Conservation (phyloP, 2,797 vertebrate genomes). For the Pteronotus mesoamericanus region DNA sequence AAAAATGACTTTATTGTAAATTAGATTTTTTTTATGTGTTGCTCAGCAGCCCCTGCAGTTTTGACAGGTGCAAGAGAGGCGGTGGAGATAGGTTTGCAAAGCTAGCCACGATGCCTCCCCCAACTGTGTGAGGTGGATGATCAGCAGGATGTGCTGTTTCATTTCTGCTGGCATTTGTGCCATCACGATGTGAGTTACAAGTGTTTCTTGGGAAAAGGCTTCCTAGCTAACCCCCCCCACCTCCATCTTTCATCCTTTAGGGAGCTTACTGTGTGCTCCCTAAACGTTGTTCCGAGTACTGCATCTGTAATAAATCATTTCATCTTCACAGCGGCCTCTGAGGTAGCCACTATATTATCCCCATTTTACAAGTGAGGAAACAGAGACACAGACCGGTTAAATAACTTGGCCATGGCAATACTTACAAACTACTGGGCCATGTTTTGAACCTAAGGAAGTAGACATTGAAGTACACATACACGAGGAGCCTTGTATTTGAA, state of each 20-base stretch:
- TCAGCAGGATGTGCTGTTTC: neutral
- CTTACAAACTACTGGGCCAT: neutral
- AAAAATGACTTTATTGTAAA: slow-evolving; percentile 28
- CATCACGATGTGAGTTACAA: neutral
- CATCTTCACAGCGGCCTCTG: neutral
- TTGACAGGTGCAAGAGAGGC: slow-evolving; percentile 52
- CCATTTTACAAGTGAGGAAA: neutral
- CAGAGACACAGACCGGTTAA: neutral
- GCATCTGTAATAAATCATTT: neutral
- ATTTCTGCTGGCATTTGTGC: neutral
- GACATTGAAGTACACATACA: neutral
- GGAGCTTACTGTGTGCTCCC: neutral
- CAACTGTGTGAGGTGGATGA: neutral
- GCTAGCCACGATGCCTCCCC: neutral
- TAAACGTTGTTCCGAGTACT: neutral
- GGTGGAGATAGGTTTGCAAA: slow-evolving; percentile 22
- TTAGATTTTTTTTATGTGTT: slow-evolving; percentile 43
- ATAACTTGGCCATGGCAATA: neutral
- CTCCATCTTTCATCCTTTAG: neutral
- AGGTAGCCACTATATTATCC: neutral
- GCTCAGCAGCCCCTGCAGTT: slow-evolving; percentile 44
- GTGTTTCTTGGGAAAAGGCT: neutral
- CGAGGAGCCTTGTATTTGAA: neutral
- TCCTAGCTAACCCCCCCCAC: neutral
- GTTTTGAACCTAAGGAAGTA: neutral